These are phyloP conservation scores for Macquaria ambigua DNA, from an alignment of 2,113 vertebrate genomes.

Conservation along the genomic window DNA sequence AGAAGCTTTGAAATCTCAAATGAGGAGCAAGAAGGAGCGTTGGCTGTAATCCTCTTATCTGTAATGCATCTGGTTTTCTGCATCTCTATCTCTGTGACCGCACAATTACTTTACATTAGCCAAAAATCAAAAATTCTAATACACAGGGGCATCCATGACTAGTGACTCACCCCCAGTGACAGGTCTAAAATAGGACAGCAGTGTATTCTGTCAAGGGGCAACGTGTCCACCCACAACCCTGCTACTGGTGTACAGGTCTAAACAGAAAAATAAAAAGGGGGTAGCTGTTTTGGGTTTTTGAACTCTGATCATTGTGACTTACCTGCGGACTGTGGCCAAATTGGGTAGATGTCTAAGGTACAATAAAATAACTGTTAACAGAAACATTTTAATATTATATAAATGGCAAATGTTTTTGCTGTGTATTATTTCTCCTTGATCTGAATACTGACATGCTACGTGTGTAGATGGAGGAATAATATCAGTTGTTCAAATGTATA, in stretches of 20 bases:
- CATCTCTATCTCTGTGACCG: slow-evolving; percentile 37
- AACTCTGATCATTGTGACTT: slow-evolving; percentile 5
- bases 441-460: slow-evolving; percentile 7
- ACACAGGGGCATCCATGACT: neutral
- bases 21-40: slow-evolving; percentile 54
- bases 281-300: neutral
- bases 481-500: slow-evolving; percentile 16
- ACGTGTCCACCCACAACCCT: neutral
- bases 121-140: neutral
- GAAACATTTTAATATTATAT: neutral
- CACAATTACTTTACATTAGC: slow-evolving; percentile 50
- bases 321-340: neutral
- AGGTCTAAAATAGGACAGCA: neutral
- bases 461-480: slow-evolving; percentile 20
- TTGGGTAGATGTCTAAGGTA: neutral
- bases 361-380: neutral
- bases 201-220: neutral
- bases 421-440: slow-evolving; percentile 32
- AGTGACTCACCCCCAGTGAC: neutral
- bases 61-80: slow-evolving; percentile 58
- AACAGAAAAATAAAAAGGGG: neutral
- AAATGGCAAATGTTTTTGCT: neutral
- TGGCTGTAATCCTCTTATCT: slow-evolving; percentile 73
- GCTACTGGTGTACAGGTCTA: neutral
- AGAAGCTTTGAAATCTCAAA: slow-evolving; percentile 77